phyloP scores from a whole-genome alignment of 2,888 invertebrate species.

The Cryptocephalus moraei region DNA sequence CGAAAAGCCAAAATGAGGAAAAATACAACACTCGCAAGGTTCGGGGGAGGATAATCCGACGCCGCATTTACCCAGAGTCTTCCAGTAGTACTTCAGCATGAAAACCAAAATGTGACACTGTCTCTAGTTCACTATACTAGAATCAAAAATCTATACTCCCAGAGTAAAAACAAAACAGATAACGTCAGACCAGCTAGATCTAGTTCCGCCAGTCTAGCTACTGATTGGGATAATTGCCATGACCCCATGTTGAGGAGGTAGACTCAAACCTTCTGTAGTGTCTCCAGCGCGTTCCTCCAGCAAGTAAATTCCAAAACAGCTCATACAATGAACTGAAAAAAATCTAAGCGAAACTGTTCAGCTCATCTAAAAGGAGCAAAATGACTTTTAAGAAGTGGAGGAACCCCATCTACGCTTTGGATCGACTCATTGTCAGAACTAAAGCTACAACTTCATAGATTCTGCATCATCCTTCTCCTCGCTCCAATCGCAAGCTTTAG shows the following conservation, averaged over 20 bases:
- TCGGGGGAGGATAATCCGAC: constrained; percentile 68
- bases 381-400: constrained; percentile 27
- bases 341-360: constrained; percentile 36
- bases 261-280: constrained; percentile 26
- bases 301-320: constrained; percentile 42
- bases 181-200: constrained; percentile 54
- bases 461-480: constrained; percentile 9
- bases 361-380: constrained; percentile 30
- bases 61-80: constrained; percentile 85
- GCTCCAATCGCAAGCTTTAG: constrained; percentile 37
- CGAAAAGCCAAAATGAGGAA: constrained; percentile 31
- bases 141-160: constrained; percentile 65
- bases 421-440: constrained; percentile 53
- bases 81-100: constrained; percentile 47
- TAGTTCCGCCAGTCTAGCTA: constrained; percentile 75
- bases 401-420: constrained; percentile 30
- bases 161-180: constrained; percentile 27
- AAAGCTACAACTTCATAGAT: constrained; percentile 10
- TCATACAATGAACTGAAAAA: constrained; percentile 51
- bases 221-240: constrained; percentile 88
- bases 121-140: constrained; percentile 78
- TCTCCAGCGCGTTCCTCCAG: constrained; percentile 29
- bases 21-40: constrained; percentile 32
- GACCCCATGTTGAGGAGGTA: constrained; percentile 71
- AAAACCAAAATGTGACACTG: constrained; percentile 52